Base-by-base conservation (phyloP, 2,888 invertebrate species). In the Synergus japonicus region DNA sequence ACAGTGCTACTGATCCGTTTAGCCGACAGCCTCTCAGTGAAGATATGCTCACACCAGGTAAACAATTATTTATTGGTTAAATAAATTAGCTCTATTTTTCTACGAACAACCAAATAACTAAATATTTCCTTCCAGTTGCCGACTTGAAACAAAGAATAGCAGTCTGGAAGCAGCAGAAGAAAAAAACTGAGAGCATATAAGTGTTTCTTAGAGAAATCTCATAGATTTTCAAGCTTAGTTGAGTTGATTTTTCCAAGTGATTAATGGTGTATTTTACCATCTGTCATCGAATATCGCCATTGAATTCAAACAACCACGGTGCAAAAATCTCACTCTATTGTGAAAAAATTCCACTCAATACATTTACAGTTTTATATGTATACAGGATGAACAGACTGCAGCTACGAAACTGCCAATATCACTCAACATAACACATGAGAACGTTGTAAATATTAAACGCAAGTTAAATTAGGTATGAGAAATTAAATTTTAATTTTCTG, bases 1-100 rank as follows among this genome's bases (percentile, higher is more conserved):
- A 99, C 93, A 98, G 98, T 88, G 97, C 96, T 88, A 99, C 98
- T 0, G 99, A 99, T 93, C 99, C 99, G 0, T 99, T 99, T 93
- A 99, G 98, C 93, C 94, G 99, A 82, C 98, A 98, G 92, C 96
- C 97, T 18, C 95, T 99, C 66, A 97, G 97, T 13, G 98, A 98
- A 93, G 98, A 98, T 89, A 97, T 98, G 95, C 94, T 99, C 76
- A 95, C 95, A 88, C 97, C 98, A 92, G 97, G 97, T 98, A 93
- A 92, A 89, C 87, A 69, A 2, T 10, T 3, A 10, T 4, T 73
- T 77, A 60, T 58, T 63, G 37, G 37, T 58, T 37, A 76, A 60
- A 79, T 54, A 54, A 37, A 67, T 67, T 67, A 12, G 13, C 9
- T 54, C 4, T 58, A 37, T 69, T 8, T 78, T 10, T 79, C 18